phyloP scores from a whole-genome alignment of 2,113 vertebrate species.

The Tachysurus vachellii region DNA sequence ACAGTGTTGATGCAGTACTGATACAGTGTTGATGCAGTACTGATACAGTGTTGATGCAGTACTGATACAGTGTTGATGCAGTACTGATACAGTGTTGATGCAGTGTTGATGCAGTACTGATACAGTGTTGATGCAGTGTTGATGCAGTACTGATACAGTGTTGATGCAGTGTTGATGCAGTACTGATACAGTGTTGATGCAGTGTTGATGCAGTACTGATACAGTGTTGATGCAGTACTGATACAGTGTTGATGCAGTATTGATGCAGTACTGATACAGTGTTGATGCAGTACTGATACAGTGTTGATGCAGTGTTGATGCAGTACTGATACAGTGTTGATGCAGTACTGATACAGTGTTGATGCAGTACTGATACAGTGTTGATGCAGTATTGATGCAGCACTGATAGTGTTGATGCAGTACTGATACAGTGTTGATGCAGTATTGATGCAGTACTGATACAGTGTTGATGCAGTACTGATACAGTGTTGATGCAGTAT shows the following conservation, averaged over 20 bases:
- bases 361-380: background rate
- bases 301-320: no score
- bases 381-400: background rate
- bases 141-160: background rate
- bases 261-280: background rate
- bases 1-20: no score
- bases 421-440: background rate
- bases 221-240: background rate
- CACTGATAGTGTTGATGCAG: no score
- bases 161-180: no score
- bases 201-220: no score
- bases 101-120: background rate
- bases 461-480: background rate
- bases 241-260: no score
- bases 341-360: no score
- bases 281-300: background rate
- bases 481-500: no score
- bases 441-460: no score
- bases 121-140: no score
- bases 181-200: background rate
- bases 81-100: background rate
- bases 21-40: no score
- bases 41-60: no score
- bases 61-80: background rate
- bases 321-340: background rate